Conservation (phyloP, 1,140 invertebrate genomes). For the Steinernema khuongi region DNA sequence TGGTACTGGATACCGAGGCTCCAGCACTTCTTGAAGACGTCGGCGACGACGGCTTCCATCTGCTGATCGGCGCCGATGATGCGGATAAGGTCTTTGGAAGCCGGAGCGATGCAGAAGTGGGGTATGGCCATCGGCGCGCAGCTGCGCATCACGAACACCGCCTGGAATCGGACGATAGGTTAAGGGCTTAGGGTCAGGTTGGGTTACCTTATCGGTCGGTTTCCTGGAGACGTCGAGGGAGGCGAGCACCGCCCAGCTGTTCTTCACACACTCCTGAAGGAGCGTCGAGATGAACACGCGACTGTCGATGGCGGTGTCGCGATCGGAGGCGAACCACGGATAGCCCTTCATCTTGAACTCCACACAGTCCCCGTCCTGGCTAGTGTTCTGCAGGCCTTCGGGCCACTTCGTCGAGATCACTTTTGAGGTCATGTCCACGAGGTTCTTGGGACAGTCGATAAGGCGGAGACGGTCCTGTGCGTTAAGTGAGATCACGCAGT, state of each 20-base stretch:
- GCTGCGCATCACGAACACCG: background rate
- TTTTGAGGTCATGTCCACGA: background rate
- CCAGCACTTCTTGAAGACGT: conserved; percentile 8
- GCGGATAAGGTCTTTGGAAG: conserved; percentile 4
- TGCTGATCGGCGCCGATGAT: conserved; percentile 14
- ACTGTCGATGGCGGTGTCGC: background rate
- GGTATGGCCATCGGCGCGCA: conserved; percentile 16
- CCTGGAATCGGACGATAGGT: background rate
- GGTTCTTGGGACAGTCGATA: conserved; percentile 12
- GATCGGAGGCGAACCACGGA: conserved; percentile 12
- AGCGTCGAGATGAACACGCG: conserved; percentile 13
- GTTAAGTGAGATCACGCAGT: conserved; percentile 21
- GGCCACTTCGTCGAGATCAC: background rate
- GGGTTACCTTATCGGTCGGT: conserved; percentile 19
- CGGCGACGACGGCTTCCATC: background rate
- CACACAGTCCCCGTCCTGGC: background rate
- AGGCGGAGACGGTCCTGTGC: conserved; percentile 18
- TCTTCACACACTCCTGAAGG: background rate
- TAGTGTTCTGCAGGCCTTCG: background rate
- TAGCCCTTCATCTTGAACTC: conserved; percentile 24
- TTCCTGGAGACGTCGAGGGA: conserved; percentile 18
- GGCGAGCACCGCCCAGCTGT: conserved; percentile 18
- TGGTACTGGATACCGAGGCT: background rate
- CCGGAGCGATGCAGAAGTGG: conserved; percentile 17
- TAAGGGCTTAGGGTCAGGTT: background rate